Conservation (phyloP, 2,888 invertebrate genomes). For the Synanthedon formicaeformis region DNA sequence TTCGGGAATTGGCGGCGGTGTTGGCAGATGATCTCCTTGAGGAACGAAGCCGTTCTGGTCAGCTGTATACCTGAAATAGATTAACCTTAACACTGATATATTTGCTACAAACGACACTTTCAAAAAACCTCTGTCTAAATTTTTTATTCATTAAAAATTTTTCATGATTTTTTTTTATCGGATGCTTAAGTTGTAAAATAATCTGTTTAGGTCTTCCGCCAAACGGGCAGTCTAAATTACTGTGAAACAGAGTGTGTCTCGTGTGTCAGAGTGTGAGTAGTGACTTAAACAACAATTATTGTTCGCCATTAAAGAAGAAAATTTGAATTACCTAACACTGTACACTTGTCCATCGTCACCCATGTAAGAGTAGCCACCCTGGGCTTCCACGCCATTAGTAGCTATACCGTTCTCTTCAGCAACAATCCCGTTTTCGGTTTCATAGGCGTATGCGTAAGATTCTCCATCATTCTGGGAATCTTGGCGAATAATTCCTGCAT, state of each 20-base stretch:
- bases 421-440: slow-evolving; percentile 55
- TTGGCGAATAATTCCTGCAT: slow-evolving; percentile 50
- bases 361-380: slow-evolving; percentile 53
- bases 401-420: slow-evolving; percentile 57
- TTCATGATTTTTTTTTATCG: no score
- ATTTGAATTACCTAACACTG: slow-evolving; percentile 37
- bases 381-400: slow-evolving; percentile 51
- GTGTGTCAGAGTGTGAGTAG: no score
- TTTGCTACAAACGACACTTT: neutral
- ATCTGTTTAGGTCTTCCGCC: no score
- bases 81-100: no score
- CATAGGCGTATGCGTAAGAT: slow-evolving; percentile 45
- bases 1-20: slow-evolving; percentile 52
- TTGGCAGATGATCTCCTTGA: slow-evolving; percentile 54
- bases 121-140: neutral
- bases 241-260: no score
- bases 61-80: slow-evolving; percentile 42
- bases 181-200: no score
- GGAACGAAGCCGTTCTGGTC: slow-evolving; percentile 58
- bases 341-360: slow-evolving; percentile 59
- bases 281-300: no score
- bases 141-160: no score
- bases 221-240: no score
- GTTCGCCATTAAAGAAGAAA: neutral
- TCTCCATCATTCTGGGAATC: slow-evolving; percentile 51